Evolutionary conservation across 1,140 invertebrate genomes (phyloP), one percentile per base, ranked within the genome.

Genomic region (Drosophila novamexicana): DNA sequence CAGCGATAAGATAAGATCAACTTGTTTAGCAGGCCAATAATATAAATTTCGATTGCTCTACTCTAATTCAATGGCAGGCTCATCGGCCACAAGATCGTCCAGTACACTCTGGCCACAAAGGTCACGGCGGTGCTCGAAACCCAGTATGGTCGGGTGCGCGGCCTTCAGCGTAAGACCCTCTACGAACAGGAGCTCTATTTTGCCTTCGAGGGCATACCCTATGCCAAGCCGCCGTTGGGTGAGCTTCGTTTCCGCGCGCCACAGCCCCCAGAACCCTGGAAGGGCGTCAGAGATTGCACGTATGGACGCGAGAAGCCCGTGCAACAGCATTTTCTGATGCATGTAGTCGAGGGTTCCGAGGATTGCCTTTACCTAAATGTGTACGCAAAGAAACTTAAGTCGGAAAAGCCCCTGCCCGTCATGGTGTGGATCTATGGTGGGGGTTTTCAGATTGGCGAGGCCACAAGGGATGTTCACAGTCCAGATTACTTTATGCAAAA

Each of bases 381-480:
- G 2, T 91, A 90, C 39, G 54, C 77, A 6, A 91, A 91, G n/a
- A 65, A 68, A 1, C 40, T 91, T 0, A 77, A 76, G 7, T 64
- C 78, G 1, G 77, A 89, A 10, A 75, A 77, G 8, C 86, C 86
- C 1, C 37, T 91, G 44, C 94, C 96, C 0, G 95, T 97, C 0
- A 93, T 97, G 77, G 93, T 96, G 0, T 97, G 93, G 92, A 94
- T 97, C 32, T 94, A 96, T 88, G 96, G 96, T 1, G 96, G 96
- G 10, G 94, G 91, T 18, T 95, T 96, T 80, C 82, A 92, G 22
- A 63, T 82, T 32, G 95, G 95, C 2, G 94, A 93, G 9, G 93
- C 64, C 14, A 40, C 65, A 5, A 72, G 79, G 6, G 69, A 88
- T 45, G 16, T 92, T 0, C 94, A 95, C 61, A 94, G 95, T 42